Evolutionary conservation across 2,113 vertebrate species (phyloP).

Genomic region (Brienomyrus longianalis): DNA sequence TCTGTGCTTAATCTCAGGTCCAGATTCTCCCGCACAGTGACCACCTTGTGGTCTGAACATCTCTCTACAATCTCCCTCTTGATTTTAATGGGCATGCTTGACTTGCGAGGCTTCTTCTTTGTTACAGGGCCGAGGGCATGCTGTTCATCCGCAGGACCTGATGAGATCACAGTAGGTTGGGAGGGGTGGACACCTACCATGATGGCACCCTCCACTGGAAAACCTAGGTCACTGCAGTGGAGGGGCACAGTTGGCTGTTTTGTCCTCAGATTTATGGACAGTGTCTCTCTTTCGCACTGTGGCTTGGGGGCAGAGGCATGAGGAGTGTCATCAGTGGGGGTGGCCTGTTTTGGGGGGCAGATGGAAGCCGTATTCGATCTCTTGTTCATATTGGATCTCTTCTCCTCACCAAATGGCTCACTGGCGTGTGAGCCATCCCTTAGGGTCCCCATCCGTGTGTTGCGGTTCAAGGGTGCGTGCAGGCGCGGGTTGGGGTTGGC

Average conservation of each 20-base stretch:
- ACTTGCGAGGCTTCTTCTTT: conserved; percentile 96
- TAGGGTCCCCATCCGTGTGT: conserved; percentile 85
- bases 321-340: background rate
- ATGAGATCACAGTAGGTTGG: conserved; percentile 62
- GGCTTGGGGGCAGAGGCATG: conserved; percentile 59
- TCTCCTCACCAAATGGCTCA: conserved; percentile 57
- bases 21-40: conserved; percentile 48
- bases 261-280: conserved; percentile 89
- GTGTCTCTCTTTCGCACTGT: conserved; percentile 62
- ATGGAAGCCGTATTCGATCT: conserved; percentile 65
- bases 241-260: conserved; percentile 93
- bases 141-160: conserved; percentile 73
- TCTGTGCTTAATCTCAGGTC: conserved; percentile 42
- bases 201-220: conserved; percentile 84
- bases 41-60: conserved; percentile 68
- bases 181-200: conserved; percentile 82
- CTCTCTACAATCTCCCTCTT: conserved; percentile 71
- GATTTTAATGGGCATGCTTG: conserved; percentile 96
- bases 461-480: conserved; percentile 94
- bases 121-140: conserved; percentile 70
- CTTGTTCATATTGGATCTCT: conserved; percentile 43
- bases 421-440: conserved; percentile 60
- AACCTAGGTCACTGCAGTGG: conserved; percentile 76
- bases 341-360: conserved; percentile 59
- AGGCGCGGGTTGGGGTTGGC: conserved; percentile 87